Conservation (phyloP, 2,888 invertebrate genomes). For the Parnassius mnemosyne region DNA sequence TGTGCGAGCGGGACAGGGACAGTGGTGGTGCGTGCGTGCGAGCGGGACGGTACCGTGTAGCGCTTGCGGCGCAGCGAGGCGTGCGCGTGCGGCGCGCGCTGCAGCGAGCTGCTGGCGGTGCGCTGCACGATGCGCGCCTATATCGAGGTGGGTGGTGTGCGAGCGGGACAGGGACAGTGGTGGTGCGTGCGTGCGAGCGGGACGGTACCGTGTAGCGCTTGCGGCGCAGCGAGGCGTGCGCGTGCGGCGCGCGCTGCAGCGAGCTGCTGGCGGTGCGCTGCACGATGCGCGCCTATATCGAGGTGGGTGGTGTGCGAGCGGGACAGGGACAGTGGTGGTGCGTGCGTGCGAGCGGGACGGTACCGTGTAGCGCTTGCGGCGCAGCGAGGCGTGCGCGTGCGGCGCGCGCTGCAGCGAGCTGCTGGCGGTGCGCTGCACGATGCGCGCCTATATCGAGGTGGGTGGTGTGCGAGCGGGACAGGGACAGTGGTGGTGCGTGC, state of each 20-base stretch:
- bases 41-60: neutral
- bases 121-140: constrained; percentile 89
- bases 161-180: neutral
- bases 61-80: constrained; percentile 81
- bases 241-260: constrained; percentile 41
- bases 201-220: constrained; percentile 68
- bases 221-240: constrained; percentile 63
- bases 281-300: constrained; percentile 88
- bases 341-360: constrained; percentile 49
- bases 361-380: constrained; percentile 79
- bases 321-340: constrained; percentile 5
- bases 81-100: constrained; percentile 40
- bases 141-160: neutral
- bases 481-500: constrained; percentile 56
- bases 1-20: neutral
- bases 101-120: constrained; percentile 32
- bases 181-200: constrained; percentile 52
- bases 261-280: constrained; percentile 52
- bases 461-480: neutral
- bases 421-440: constrained; percentile 78
- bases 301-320: neutral
- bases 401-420: constrained; percentile 41
- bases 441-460: constrained; percentile 83
- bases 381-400: constrained; percentile 43
- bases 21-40: constrained; percentile 55